A percentile compares a stretch with the other conserved stretches of the same genome.
phyloP scores from a whole-genome alignment of 2,113 vertebrate genomes.

The Bungarus multicinctus region DNA sequence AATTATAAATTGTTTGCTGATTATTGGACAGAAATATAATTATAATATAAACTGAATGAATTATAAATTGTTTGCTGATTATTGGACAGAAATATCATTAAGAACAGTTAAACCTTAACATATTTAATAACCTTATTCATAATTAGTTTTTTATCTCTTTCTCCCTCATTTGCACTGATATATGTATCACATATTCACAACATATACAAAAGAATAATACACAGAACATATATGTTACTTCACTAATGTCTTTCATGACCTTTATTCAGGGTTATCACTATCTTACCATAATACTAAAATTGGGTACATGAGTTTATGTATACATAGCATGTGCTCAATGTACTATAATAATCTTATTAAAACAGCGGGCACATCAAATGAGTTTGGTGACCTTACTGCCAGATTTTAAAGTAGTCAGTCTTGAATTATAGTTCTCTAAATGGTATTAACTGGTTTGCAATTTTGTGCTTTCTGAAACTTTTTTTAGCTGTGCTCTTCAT shows the following conservation, averaged over 20 bases:
- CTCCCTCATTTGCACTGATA: background rate
- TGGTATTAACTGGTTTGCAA: background rate
- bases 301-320: background rate
- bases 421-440: constrained; percentile 31
- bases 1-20: background rate
- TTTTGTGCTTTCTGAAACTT: background rate
- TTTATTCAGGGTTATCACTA: constrained; percentile 1
- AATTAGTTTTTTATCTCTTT: background rate
- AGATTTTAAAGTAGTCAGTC: constrained; percentile 8
- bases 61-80: background rate
- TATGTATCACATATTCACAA: background rate
- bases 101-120: background rate
- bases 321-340: background rate
- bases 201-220: background rate
- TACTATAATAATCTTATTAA: constrained; percentile 15
- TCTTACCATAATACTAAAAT: constrained; percentile 13
- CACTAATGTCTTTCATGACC: background rate
- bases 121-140: background rate
- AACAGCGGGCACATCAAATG: constrained; percentile 14
- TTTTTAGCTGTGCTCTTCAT: constrained; percentile 4
- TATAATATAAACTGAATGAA: too few species aligned
- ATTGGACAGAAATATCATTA: background rate
- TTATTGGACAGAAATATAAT: background rate
- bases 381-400: constrained; percentile 4
- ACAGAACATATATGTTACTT: background rate